Evolutionary conservation across 2,888 invertebrate genomes (phyloP).

Genomic region (Torymus tubicola): DNA sequence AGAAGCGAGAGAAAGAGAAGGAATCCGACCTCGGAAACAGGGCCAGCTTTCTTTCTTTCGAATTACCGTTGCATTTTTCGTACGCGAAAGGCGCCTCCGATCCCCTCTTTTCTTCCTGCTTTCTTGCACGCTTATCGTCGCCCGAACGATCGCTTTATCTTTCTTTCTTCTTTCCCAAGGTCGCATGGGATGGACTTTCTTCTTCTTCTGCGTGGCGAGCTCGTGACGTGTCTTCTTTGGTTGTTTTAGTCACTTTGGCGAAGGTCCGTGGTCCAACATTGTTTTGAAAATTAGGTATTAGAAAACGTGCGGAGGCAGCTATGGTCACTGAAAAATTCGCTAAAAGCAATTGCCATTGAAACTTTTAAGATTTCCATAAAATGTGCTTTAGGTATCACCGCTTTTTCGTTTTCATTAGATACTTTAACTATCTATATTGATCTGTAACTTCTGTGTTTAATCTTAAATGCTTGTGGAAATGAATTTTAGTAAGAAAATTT

Average conservation of each 20-base stretch:
- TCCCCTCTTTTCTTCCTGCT: background rate
- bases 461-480: no score
- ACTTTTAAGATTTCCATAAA: no score
- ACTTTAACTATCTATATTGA: no score
- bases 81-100: background rate
- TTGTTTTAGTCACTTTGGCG: background rate
- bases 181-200: background rate
- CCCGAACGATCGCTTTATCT: constrained; percentile 5
- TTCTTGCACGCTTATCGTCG: constrained; percentile 4
- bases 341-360: no score
- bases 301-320: no score
- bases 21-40: constrained; percentile 54
- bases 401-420: no score
- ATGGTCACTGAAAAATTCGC: no score
- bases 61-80: constrained; percentile 48
- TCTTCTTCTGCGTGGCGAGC: background rate
- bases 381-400: no score
- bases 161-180: constrained; percentile 27
- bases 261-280: no score
- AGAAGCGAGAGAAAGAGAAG: constrained; percentile 27
- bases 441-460: no score
- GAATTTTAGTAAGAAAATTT: no score
- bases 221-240: background rate
- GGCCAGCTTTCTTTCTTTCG: constrained; percentile 24
- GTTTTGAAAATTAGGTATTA: no score